These are phyloP conservation scores for Squalus acanthias DNA, from an alignment of 2,797 vertebrate species.

Conservation along the genomic window DNA sequence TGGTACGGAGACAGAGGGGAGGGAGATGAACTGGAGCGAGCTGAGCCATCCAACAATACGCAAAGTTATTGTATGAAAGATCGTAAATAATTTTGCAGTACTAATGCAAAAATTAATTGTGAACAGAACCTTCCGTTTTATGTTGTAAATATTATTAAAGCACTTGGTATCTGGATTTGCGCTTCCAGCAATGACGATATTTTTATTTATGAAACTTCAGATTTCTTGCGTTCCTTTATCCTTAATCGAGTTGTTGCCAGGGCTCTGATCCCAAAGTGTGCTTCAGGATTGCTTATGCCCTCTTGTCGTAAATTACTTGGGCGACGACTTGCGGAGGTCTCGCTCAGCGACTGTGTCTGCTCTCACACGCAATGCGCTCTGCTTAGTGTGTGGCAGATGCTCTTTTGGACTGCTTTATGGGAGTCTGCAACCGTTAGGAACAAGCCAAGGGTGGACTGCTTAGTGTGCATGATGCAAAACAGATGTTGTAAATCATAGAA, in stretches of 20 bases:
- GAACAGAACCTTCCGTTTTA: background rate
- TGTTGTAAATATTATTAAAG: background rate
- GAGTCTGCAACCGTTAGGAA: slow-evolving; percentile 45
- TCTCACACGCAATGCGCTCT: slow-evolving; percentile 36
- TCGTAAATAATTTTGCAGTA: background rate
- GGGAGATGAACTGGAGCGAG: background rate
- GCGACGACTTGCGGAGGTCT: background rate
- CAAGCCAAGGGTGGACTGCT: slow-evolving; percentile 44
- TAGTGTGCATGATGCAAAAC: background rate
- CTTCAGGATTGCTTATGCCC: background rate
- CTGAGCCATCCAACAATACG: background rate
- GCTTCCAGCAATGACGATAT: background rate
- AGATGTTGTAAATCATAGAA: slow-evolving; percentile 29
- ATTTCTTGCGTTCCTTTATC: background rate
- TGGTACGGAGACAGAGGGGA: too few relatives aligned
- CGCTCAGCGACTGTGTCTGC: slow-evolving; percentile 17
- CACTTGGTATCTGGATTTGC: background rate
- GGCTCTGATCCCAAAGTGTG: background rate
- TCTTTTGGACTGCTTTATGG: slow-evolving; percentile 51
- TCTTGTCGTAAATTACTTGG: background rate
- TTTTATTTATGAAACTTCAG: background rate
- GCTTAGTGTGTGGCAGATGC: slow-evolving; percentile 42
- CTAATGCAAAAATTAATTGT: background rate
- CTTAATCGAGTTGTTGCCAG: slow-evolving; percentile 17
- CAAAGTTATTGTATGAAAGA: background rate